Percentiles rank a stretch among this genome's conserved stretches.
These are phyloP conservation scores for Lithobates pipiens DNA, from an alignment of 2,797 vertebrate species.

Conservation along the genomic window DNA sequence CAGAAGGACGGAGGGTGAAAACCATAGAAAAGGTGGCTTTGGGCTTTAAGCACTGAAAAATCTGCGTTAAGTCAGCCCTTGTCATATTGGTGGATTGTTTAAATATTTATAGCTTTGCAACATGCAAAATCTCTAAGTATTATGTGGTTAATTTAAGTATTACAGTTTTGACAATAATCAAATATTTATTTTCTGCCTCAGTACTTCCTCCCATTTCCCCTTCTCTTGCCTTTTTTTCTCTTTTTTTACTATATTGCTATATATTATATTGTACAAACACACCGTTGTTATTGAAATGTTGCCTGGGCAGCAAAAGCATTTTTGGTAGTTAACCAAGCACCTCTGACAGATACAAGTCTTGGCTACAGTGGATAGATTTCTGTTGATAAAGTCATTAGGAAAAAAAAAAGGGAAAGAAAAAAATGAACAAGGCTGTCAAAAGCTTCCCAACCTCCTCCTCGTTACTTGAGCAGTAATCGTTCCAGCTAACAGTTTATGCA, in stretches of 20 bases:
- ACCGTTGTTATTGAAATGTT: not conserved
- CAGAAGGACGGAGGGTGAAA: too few relatives aligned
- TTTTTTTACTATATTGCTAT: not conserved
- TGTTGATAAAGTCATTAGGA: conserved; percentile 52
- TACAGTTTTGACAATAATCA: not conserved
- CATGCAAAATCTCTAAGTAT: too few relatives aligned
- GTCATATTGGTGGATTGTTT: too few relatives aligned
- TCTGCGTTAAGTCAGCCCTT: too few relatives aligned
- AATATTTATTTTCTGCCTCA: not conserved
- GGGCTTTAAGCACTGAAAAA: too few relatives aligned
- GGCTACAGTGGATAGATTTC: conserved; percentile 34
- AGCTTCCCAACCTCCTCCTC: conserved; percentile 56
- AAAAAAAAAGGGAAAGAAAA: conserved; percentile 28
- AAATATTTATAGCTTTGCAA: too few relatives aligned
- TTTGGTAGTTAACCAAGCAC: not conserved
- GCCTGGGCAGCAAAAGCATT: not conserved
- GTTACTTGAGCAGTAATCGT: conserved; percentile 60
- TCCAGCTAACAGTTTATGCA: conserved; percentile 62
- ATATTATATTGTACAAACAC: not conserved
- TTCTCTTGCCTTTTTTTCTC: not conserved
- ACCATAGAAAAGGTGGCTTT: too few relatives aligned
- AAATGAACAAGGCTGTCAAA: conserved; percentile 52
- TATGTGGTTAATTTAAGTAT: too few relatives aligned
- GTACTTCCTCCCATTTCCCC: not conserved
- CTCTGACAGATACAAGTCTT: not conserved